Conservation (phyloP, 1,140 invertebrate genomes). For the Tetraneura akinire region DNA sequence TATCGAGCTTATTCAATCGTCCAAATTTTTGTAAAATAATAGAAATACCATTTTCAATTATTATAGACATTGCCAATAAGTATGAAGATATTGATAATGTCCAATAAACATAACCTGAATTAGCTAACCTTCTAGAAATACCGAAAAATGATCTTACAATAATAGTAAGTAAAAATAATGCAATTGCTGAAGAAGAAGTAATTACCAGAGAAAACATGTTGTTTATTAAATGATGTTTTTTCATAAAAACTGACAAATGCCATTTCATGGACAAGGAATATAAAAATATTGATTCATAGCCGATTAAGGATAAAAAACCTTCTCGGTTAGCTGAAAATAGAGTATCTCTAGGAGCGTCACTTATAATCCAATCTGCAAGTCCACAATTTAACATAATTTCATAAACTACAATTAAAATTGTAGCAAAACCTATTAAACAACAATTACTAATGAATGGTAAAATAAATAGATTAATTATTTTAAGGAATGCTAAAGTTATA, state of each 20-base stretch:
- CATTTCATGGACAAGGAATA: slow-evolving; percentile 70
- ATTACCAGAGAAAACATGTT: slow-evolving; percentile 57
- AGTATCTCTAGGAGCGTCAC: slow-evolving; percentile 62
- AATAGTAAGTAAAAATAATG: slow-evolving; percentile 62
- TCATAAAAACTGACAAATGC: slow-evolving; percentile 60
- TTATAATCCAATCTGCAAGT: slow-evolving; percentile 74
- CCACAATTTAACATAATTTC: slow-evolving; percentile 69
- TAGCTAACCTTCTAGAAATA: slow-evolving; percentile 73
- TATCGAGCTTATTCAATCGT: slow-evolving; percentile 28
- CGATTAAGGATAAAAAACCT: slow-evolving; percentile 80
- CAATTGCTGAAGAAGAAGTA: slow-evolving; percentile 59
- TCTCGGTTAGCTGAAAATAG: slow-evolving; percentile 85
- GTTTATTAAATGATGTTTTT: slow-evolving; percentile 55
- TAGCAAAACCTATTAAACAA: slow-evolving; percentile 61
- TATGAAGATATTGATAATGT: slow-evolving; percentile 65
- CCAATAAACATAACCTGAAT: slow-evolving; percentile 76
- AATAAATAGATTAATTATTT: slow-evolving; percentile 69
- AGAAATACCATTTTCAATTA: slow-evolving; percentile 52
- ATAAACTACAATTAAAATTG: slow-evolving; percentile 67
- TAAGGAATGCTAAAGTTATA: slow-evolving; percentile 82
- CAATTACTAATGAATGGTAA: slow-evolving; percentile 61
- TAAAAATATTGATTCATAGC: slow-evolving; percentile 83
- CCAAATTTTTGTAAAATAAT: slow-evolving; percentile 17
- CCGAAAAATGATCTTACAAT: slow-evolving; percentile 61
- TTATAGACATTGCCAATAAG: slow-evolving; percentile 52